These are phyloP conservation scores for Protula sp. DNA, from an alignment of 2,888 invertebrate species.

Conservation along the genomic window DNA sequence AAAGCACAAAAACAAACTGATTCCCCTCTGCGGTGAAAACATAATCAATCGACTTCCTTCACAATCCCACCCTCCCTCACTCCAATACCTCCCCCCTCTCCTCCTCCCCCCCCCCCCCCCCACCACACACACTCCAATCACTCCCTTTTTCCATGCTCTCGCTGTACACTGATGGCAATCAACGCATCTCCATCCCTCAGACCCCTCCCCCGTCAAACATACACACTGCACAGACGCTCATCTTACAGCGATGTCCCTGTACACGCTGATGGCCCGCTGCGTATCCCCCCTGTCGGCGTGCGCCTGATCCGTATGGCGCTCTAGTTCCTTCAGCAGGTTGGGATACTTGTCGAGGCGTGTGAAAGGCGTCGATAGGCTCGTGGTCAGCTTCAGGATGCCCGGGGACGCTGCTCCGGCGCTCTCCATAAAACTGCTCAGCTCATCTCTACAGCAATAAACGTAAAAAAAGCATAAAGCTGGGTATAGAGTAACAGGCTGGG, in stretches of 20 bases:
- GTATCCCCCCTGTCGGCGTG: constrained; percentile 95
- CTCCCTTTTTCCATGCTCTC: too few species aligned
- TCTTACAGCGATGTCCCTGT: constrained; percentile 70
- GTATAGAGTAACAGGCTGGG: constrained; percentile 3
- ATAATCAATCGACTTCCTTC: too few species aligned
- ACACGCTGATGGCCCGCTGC: constrained; percentile 88
- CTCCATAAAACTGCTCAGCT: constrained; percentile 65
- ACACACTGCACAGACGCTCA: too few species aligned
- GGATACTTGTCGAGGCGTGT: constrained; percentile 91
- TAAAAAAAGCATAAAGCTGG: constrained; percentile 1
- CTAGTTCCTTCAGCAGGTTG: constrained; percentile 78
- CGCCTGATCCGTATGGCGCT: constrained; percentile 88
- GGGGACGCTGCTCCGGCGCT: constrained; percentile 41
- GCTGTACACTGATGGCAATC: too few species aligned
- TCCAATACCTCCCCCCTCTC: too few species aligned
- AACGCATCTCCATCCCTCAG: too few species aligned
- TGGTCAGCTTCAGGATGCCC: constrained; percentile 82
- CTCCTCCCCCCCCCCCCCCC: too few species aligned
- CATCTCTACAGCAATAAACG: constrained; percentile 84
- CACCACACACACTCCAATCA: too few species aligned
- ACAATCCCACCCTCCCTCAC: too few species aligned
- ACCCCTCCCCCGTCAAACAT: too few species aligned
- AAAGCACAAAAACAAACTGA: too few species aligned
- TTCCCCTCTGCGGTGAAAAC: too few species aligned
- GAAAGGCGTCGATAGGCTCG: constrained; percentile 91